A percentile compares a stretch with the other conserved stretches of the same genome.
These are phyloP conservation scores for Oscheius sp. DNA, from an alignment of 2,888 invertebrate genomes.

Conservation along the genomic window DNA sequence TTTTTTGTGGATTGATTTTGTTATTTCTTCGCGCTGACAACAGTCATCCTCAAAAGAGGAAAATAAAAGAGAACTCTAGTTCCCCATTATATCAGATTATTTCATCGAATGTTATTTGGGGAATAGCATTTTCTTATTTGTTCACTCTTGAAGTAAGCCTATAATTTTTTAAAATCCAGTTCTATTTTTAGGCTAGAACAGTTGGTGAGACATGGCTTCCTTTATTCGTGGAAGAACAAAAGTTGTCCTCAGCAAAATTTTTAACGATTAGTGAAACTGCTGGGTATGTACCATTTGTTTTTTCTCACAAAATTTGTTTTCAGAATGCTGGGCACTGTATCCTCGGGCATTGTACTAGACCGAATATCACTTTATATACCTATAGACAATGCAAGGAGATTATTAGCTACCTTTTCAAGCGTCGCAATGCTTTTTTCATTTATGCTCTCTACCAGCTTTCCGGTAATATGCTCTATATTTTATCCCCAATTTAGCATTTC, in stretches of 20 bases:
- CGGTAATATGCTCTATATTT: slow-evolving; percentile 36
- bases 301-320: not conserved
- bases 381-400: slow-evolving; percentile 37
- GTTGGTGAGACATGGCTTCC: slow-evolving; percentile 60
- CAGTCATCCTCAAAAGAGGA: not conserved
- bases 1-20: slow-evolving; percentile 32
- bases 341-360: slow-evolving; percentile 47
- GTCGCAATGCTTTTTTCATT: slow-evolving; percentile 37
- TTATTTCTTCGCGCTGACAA: not conserved
- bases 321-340: slow-evolving; percentile 46
- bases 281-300: slow-evolving; percentile 39
- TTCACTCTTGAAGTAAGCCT: slow-evolving; percentile 41
- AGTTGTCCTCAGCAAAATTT: slow-evolving; percentile 42
- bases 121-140: slow-evolving; percentile 38
- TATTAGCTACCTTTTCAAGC: slow-evolving; percentile 37
- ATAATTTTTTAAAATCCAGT: not conserved
- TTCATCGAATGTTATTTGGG: slow-evolving; percentile 41
- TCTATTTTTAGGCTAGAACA: slow-evolving; percentile 45
- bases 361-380: slow-evolving; percentile 22
- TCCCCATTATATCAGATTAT: slow-evolving; percentile 17
- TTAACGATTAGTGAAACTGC: slow-evolving; percentile 52
- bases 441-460: slow-evolving; percentile 42
- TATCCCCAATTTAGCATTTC: slow-evolving; percentile 10
- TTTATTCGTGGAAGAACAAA: slow-evolving; percentile 38
- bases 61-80: not conserved